A percentile compares a stretch with the other conserved stretches of the same genome.
Evolutionary conservation across 2,113 vertebrate genomes (phyloP).

Genomic region (Phrynocephalus versicolor): DNA sequence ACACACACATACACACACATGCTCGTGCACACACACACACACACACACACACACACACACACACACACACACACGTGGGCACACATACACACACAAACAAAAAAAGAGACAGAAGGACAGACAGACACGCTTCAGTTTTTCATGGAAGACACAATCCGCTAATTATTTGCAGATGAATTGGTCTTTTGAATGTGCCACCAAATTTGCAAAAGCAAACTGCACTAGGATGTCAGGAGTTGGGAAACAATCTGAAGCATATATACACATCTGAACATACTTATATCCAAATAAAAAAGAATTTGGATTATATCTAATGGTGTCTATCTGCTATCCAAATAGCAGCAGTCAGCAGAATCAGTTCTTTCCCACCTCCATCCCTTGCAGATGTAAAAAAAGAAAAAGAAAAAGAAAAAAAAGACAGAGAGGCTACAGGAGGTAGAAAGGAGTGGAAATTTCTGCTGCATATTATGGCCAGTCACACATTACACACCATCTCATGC

Average conservation of each 20-base stretch:
- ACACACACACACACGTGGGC: no score
- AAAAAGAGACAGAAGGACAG: no score
- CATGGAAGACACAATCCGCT: background rate
- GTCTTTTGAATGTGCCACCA: constrained; percentile 10
- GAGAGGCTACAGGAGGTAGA: no score
- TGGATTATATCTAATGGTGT: background rate
- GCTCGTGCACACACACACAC: background rate
- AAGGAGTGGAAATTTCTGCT: no score
- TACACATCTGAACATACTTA: background rate
- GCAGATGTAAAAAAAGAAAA: no score
- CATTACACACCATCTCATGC: no score
- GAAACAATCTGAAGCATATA: background rate
- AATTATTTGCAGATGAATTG: background rate
- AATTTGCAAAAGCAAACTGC: background rate
- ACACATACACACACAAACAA: background rate
- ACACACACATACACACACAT: background rate
- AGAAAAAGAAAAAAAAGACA: no score
- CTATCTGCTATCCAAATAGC: background rate
- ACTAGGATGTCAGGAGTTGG: background rate
- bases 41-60: background rate
- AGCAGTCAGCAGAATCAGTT: background rate
- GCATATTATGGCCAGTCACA: no score
- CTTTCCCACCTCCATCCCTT: background rate
- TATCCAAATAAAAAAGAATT: background rate
- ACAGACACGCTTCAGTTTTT: background rate